A percentile compares a stretch with the other conserved stretches of the same genome.
Evolutionary conservation across 1,140 invertebrate genomes (phyloP).

Genomic region (Magallana gigas): DNA sequence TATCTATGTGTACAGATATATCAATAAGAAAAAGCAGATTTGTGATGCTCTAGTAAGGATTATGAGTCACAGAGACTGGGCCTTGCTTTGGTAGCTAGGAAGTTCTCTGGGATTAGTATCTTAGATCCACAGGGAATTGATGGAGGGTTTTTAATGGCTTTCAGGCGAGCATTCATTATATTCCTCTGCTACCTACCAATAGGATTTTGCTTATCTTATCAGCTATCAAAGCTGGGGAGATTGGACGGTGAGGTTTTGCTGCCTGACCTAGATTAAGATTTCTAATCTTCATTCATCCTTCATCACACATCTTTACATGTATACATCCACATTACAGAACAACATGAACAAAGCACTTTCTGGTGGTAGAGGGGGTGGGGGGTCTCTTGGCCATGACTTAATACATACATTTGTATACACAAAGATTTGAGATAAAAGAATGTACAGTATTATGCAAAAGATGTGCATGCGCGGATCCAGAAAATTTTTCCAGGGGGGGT

Average conservation of each 20-base stretch:
- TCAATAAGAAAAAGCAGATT: too few relatives aligned
- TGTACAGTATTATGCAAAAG: neutral
- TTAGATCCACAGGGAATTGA: neutral
- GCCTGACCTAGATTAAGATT: slow-evolving; percentile 24
- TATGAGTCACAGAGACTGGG: neutral
- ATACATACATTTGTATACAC: neutral
- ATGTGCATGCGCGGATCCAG: too few relatives aligned
- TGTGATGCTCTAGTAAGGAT: neutral
- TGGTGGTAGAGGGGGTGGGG: neutral
- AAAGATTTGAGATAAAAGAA: neutral
- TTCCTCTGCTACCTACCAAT: neutral
- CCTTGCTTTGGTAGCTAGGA: neutral
- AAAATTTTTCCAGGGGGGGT: too few relatives aligned
- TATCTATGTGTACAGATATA: neutral
- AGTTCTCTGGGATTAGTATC: neutral
- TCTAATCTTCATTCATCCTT: slow-evolving; percentile 19
- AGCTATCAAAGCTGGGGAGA: slow-evolving; percentile 8
- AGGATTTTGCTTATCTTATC: slow-evolving; percentile 20
- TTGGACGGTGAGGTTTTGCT: neutral
- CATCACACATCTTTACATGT: neutral
- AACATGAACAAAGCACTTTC: neutral
- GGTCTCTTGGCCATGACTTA: too few relatives aligned
- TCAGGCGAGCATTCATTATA: neutral
- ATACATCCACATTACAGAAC: neutral
- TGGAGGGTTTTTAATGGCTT: neutral